Percentiles rank a stretch among this genome's conserved stretches.
phyloP scores from a whole-genome alignment of 2,797 vertebrate genomes.

The Sebastes hubbsi region DNA sequence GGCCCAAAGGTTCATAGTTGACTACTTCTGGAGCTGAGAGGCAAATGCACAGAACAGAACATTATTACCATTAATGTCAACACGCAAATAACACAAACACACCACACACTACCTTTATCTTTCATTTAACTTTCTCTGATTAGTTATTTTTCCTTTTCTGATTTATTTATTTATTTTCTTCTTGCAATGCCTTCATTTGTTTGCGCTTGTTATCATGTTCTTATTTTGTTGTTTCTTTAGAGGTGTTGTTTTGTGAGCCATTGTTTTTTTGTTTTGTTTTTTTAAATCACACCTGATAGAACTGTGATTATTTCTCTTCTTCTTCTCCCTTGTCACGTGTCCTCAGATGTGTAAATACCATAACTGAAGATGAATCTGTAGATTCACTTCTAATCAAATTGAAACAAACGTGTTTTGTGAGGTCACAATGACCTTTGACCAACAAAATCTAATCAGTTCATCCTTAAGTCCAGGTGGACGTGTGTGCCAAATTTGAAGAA shows the following conservation, averaged over 20 bases:
- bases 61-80: conserved; percentile 5
- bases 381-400: neutral
- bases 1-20: conserved; percentile 96
- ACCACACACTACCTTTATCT: neutral
- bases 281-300: neutral
- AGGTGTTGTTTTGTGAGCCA: neutral
- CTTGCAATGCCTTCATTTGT: neutral
- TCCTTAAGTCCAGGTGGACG: too few species aligned
- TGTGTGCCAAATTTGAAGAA: too few species aligned
- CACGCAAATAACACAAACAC: neutral
- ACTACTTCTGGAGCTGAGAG: conserved; percentile 96
- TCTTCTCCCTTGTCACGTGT: neutral
- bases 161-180: neutral
- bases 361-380: rapidly evolving
- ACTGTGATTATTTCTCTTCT: neutral
- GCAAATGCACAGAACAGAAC: conserved; percentile 12
- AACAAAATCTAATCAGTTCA: too few species aligned
- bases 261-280: neutral
- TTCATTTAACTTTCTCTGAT: neutral
- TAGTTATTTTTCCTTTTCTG: neutral
- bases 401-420: neutral
- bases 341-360: neutral
- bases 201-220: neutral
- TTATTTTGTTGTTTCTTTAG: neutral
- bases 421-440: too few species aligned